phyloP scores from a whole-genome alignment of 2,113 vertebrate genomes.

The Leptobrachium ailaonicum region DNA sequence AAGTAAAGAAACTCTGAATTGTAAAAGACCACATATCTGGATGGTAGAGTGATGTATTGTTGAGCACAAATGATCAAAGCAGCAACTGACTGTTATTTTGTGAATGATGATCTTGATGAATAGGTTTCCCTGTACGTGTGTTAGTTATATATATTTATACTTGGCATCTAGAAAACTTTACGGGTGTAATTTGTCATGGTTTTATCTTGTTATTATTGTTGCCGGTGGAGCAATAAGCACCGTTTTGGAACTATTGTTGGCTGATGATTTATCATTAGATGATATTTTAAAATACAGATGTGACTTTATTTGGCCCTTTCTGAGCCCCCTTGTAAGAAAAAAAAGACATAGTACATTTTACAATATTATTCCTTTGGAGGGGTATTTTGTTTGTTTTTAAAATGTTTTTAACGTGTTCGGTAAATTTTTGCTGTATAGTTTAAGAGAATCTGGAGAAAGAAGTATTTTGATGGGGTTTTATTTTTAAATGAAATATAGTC shows the following conservation, averaged over 20 bases:
- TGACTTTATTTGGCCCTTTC: background rate
- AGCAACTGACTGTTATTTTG: background rate
- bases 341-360: background rate
- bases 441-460: too few species aligned
- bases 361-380: background rate
- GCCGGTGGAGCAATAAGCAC: constrained; percentile 24
- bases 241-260: constrained; percentile 22
- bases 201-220: constrained; percentile 29
- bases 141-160: constrained; percentile 7
- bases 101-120: constrained; percentile 22
- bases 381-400: too few species aligned
- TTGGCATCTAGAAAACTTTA: constrained; percentile 27
- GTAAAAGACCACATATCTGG: background rate
- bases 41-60: background rate
- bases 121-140: constrained; percentile 5
- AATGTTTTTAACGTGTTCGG: too few species aligned
- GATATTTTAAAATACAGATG: constrained; percentile 40
- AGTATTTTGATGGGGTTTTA: too few species aligned
- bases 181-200: constrained; percentile 32
- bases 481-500: background rate
- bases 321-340: background rate
- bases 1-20: background rate
- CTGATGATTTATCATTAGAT: constrained; percentile 34
- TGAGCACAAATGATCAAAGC: background rate
- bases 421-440: too few species aligned